These are phyloP conservation scores for Corythoichthys haematopterus DNA, from an alignment of 2,113 vertebrate species.

Conservation along the genomic window DNA sequence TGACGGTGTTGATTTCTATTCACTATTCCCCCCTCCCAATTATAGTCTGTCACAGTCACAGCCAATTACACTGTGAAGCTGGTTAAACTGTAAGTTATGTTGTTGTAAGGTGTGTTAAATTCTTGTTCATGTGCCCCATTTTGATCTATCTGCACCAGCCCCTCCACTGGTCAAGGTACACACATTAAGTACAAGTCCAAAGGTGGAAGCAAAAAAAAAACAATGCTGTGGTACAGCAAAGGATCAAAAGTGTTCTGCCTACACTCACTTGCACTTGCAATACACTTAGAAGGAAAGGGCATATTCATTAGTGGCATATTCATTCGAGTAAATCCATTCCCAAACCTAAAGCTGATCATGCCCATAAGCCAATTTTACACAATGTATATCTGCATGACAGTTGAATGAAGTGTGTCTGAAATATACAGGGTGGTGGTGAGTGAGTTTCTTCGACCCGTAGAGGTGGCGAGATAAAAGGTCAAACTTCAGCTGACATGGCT, in stretches of 20 bases:
- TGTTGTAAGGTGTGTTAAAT: too few relatives aligned
- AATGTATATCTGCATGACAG: background rate
- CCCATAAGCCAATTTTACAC: background rate
- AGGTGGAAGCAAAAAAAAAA: constrained; percentile 18
- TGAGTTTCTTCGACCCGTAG: constrained; percentile 4
- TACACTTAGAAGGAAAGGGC: background rate
- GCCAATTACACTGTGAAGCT: too few relatives aligned
- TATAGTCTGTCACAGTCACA: too few relatives aligned
- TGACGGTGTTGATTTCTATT: too few relatives aligned
- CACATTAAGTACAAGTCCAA: background rate
- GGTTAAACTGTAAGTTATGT: too few relatives aligned
- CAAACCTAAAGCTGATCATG: too few relatives aligned
- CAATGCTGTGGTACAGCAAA: constrained; percentile 6
- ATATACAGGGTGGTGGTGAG: constrained; percentile 1
- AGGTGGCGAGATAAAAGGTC: constrained; percentile 29
- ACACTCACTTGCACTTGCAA: background rate
- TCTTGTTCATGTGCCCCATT: too few relatives aligned
- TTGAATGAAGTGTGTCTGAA: background rate
- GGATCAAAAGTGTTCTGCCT: background rate
- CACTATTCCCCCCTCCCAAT: too few relatives aligned
- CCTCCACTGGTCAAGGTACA: background rate
- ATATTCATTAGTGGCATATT: background rate
- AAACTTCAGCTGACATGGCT: constrained; percentile 26
- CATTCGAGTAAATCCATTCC: too few relatives aligned
- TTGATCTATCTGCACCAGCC: too few relatives aligned